Percentiles rank a stretch among this genome's conserved stretches.
Conservation (phyloP, 2,113 vertebrate genomes). For the Dromas ardeola region DNA sequence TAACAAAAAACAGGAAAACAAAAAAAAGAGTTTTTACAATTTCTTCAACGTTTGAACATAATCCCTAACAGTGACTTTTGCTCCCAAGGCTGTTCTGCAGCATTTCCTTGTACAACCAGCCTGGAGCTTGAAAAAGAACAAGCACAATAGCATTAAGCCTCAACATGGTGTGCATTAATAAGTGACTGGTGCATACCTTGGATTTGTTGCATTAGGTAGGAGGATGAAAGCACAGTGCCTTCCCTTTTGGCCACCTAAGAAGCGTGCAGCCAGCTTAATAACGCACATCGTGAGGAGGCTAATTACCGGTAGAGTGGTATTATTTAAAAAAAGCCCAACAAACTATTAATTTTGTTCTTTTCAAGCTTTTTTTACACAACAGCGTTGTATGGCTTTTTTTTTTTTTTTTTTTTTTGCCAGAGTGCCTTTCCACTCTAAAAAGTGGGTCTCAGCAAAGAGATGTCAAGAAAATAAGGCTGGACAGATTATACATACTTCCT, state of each 20-base stretch:
- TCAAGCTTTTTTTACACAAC: neutral
- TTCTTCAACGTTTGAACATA: constrained; percentile 26
- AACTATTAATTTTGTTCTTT: neutral
- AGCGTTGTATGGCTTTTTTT: neutral
- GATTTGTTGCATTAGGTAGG: constrained; percentile 17
- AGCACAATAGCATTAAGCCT: constrained; percentile 46
- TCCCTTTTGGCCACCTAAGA: constrained; percentile 11
- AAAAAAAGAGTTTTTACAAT: constrained; percentile 33
- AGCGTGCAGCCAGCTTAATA: neutral
- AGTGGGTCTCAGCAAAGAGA: neutral
- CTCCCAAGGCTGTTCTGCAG: constrained; percentile 14
- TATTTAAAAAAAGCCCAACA: neutral
- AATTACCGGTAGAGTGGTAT: neutral
- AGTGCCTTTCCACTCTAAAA: neutral
- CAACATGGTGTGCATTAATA: constrained; percentile 20
- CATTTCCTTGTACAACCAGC: constrained; percentile 28
- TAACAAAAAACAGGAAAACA: constrained; percentile 2
- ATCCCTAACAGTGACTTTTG: constrained; percentile 33
- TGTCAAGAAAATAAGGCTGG: neutral
- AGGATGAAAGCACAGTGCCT: constrained; percentile 33
- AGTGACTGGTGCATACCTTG: neutral
- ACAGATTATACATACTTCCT: neutral
- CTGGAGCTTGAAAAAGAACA: constrained; percentile 19
- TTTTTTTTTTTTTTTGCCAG: neutral
- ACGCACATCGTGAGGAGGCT: neutral